A percentile compares a stretch with the other conserved stretches of the same genome.
These are phyloP conservation scores for Hypothenemus hampei DNA, from an alignment of 1,140 invertebrate genomes.

Conservation along the genomic window DNA sequence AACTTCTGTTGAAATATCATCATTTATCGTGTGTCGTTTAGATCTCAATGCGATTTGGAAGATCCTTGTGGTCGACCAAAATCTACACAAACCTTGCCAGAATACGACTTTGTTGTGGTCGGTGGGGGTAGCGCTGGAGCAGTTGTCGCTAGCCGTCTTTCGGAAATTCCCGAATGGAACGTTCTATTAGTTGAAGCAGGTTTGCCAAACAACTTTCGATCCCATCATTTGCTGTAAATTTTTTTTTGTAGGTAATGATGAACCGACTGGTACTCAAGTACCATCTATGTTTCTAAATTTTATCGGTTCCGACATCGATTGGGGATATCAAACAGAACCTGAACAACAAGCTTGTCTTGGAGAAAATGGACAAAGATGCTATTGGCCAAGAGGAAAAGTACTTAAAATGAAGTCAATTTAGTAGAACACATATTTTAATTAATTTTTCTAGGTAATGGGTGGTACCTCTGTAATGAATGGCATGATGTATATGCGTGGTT, in stretches of 20 bases:
- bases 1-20: too few relatives aligned
- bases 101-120: conserved; percentile 82
- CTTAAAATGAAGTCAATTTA: neutral
- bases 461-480: conserved; percentile 93
- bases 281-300: conserved; percentile 83
- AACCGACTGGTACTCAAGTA: conserved; percentile 77
- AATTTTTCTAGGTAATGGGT: conserved; percentile 60
- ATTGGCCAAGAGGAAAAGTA: conserved; percentile 79
- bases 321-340: conserved; percentile 80
- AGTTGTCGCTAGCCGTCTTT: conserved; percentile 74
- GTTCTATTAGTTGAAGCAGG: conserved; percentile 79
- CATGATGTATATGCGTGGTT: conserved; percentile 95
- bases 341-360: conserved; percentile 78
- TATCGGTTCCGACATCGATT: conserved; percentile 77
- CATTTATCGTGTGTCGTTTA: too few relatives aligned
- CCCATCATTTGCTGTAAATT: neutral
- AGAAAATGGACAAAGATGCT: conserved; percentile 66
- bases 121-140: conserved; percentile 83
- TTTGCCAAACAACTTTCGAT: conserved; percentile 5
- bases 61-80: conserved; percentile 70
- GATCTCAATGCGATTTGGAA: conserved; percentile 77
- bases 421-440: neutral
- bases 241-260: conserved; percentile 57
- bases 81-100: conserved; percentile 42
- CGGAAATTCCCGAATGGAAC: conserved; percentile 70